Conservation (phyloP, 1,140 invertebrate genomes). For the Hypothenemus hampei region DNA sequence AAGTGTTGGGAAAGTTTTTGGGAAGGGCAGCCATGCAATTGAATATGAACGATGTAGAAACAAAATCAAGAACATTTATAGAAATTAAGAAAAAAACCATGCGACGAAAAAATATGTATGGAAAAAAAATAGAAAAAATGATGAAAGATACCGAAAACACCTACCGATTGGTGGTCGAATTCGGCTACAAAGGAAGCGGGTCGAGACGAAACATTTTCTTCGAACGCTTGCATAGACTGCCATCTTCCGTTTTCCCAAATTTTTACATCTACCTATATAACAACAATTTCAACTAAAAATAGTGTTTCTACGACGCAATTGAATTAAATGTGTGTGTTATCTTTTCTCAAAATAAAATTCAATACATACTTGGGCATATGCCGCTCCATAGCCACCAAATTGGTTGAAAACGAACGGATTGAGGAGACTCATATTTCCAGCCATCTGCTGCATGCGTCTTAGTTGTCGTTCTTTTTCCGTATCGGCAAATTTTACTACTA, state of each 20-base stretch:
- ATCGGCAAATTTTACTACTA: conserved; percentile 99
- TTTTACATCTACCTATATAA: conserved; percentile 10
- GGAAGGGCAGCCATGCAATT: no score
- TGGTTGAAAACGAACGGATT: conserved; percentile 97
- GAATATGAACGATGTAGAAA: no score
- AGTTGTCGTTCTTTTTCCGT: conserved; percentile 99
- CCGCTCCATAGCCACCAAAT: conserved; percentile 84
- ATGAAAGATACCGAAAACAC: no score
- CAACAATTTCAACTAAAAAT: background rate
- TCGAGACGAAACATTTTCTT: conserved; percentile 5
- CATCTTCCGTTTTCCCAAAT: conserved; percentile 12
- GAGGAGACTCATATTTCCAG: conserved; percentile 94
- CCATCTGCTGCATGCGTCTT: conserved; percentile 99
- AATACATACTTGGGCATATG: conserved; percentile 77
- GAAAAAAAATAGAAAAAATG: no score
- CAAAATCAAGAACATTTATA: no score
- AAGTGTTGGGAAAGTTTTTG: no score
- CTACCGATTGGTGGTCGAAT: conserved; percentile 12
- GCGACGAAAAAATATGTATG: no score
- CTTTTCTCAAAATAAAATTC: background rate
- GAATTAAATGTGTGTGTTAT: background rate
- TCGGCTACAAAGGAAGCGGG: conserved; percentile 9
- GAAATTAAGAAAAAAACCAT: no score
- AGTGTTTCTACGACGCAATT: background rate
- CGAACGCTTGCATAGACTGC: conserved; percentile 2